Percentiles rank a stretch among this genome's conserved stretches.
These are phyloP conservation scores for Esperia sulphurella DNA, from an alignment of 2,888 invertebrate genomes.

Conservation along the genomic window DNA sequence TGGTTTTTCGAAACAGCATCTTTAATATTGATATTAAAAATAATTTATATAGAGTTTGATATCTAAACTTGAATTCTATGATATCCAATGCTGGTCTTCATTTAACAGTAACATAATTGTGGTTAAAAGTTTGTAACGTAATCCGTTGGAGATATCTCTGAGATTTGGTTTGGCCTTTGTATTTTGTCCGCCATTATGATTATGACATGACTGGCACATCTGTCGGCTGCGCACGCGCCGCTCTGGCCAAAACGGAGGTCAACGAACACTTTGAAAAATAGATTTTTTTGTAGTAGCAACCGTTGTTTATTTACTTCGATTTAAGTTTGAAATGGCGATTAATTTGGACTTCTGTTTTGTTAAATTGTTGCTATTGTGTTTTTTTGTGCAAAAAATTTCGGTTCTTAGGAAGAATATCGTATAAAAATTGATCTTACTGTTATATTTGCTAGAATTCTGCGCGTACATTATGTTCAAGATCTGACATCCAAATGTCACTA, in stretches of 20 bases:
- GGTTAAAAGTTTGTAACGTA: slow-evolving; percentile 68
- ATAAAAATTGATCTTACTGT: no score
- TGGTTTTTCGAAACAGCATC: no score
- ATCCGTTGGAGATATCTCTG: slow-evolving; percentile 67
- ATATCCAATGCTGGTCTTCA: slow-evolving; percentile 28
- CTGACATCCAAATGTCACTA: no score
- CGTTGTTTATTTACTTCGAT: slow-evolving; percentile 35
- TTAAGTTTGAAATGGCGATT: slow-evolving; percentile 6
- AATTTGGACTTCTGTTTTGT: slow-evolving; percentile 27
- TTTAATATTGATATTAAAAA: no score
- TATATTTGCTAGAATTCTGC: neutral
- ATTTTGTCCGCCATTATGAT: slow-evolving; percentile 63
- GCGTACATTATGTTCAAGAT: no score
- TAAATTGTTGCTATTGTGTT: neutral
- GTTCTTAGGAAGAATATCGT: no score
- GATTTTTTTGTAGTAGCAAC: slow-evolving; percentile 41
- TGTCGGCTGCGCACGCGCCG: slow-evolving; percentile 62
- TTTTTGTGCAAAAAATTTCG: no score
- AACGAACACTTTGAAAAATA: slow-evolving; percentile 45
- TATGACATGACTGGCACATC: slow-evolving; percentile 70
- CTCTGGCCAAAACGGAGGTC: slow-evolving; percentile 47
- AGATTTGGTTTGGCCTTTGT: slow-evolving; percentile 67
- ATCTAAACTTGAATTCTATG: slow-evolving; percentile 55
- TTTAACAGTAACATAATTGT: slow-evolving; percentile 67
- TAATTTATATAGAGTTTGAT: slow-evolving; percentile 5